Base-by-base conservation (phyloP, 2,888 invertebrate species). In the Ochlodes sylvanus region DNA sequence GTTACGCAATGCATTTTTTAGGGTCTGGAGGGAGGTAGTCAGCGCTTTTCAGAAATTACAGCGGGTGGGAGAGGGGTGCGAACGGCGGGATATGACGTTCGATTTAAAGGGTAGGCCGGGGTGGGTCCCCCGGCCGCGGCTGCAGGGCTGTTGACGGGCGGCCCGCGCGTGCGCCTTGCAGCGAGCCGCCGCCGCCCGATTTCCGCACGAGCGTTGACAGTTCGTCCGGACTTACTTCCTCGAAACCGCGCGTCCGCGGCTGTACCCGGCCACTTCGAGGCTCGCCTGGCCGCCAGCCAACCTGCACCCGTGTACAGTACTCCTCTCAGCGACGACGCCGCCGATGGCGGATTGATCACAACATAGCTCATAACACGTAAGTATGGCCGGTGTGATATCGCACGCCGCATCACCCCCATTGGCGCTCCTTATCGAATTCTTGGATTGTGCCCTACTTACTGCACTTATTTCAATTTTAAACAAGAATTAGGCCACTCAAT, bases 131-230 rank as follows among this genome's bases (percentile, higher is more conserved):
- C 42, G 56, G 77, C 78, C 85, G 85, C 80, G 86, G 89, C 89
- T 88, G 87, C 89, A 89, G 87, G 90, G 92, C 93, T 93, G 93
- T 93, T 93, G 90, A 93, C 92, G 94, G 94, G 93, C 93, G 91
- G 87, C 84, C 79, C 89, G 88, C 94, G 94, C 94, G 79, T 90
- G 94, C 93, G 94, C 88, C 74, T 76, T 83, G 78, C 76, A 80
- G 76, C 73, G 88, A 41, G 57, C 58, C 52, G 58, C 86, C 89
- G 88, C 89, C 90, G 94, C 94, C 94, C 94, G 91, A 87, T 91
- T 92, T 94, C 94, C 94, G 94, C 92, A 90, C 92, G 88, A 88
- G 88, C 94, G 94, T 93, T 94, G 94, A 94, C 94, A 94, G 94
- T 94, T 94, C 93, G 89, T 91, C 90, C 87, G 89, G 89, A 88